Base-by-base conservation (phyloP, 2,113 vertebrate genomes). In the Phrynocephalus versicolor region DNA sequence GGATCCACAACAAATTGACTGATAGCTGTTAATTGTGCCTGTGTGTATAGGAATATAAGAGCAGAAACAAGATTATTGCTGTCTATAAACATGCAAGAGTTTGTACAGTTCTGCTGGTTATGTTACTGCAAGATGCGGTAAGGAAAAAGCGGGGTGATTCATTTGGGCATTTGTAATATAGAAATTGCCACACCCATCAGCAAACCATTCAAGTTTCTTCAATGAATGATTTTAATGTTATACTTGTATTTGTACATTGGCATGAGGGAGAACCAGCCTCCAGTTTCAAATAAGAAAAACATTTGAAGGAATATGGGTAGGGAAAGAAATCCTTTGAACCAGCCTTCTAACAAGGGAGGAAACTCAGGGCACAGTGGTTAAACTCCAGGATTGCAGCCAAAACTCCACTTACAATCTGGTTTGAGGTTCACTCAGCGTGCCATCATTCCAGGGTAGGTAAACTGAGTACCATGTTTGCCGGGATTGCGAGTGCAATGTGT, bases 1-100 rank as follows among this genome's bases (percentile, higher is more conserved):
- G n/a, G 90, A 94, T 92, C 72, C 88, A 89, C 90, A 93, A 67
- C 69, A 94, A 94, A 95, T 87, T 76, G 91, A 94, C 27, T 83
- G 85, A 89, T 91, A 88, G 85, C 83, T 95, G 85, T 91, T 92
- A 93, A 92, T 93, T 92, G 94, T 86, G 82, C 69, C 87, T 90
- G 65, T 64, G 84, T 89, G 83, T 87, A 83, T 60, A 88, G 90
- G 82, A 86, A 85, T 88, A 83, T 79, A 77, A 93, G 58, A 55
- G 30, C 65, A 87, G 71, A 76, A 92, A 3, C 6, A 83, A 37
- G 21, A 84, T 55, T 69, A n/a, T 35, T 51, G 35, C 78, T 89
- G 77, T 33, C 51, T 91, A 10, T 41, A 39, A 83, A 88, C 82
- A 84, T 0, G 1, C 45, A 69, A 18, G 0, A 15, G 70, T 67